Evolutionary conservation across 2,888 invertebrate genomes (phyloP), one percentile per base, ranked within the genome.

Genomic region (Leucophenga montana): DNA sequence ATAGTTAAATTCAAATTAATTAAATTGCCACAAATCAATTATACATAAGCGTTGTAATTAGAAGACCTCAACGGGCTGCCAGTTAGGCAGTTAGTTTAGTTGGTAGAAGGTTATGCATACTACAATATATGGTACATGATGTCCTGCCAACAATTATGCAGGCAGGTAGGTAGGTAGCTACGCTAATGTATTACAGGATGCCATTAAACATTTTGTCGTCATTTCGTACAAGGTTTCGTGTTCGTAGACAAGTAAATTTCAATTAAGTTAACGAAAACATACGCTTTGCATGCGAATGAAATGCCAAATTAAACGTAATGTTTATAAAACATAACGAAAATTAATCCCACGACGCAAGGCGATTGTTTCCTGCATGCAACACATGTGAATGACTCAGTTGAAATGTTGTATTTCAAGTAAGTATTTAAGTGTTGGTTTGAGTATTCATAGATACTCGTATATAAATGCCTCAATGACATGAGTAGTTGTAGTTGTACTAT

Each of bases 1-100:
- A 85, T 81, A 83, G 81, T 81, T 81, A 85, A 85, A 81, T 83
- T 85, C 85, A 82, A 81, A 81, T 81, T 81, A 81, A 85, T 85
- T 81, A 81, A 85, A 81, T 81, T 81, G 84, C 85, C 85, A 74
- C 81, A 81, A 85, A 85, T 81, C 81, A 81, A 81, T 81, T 81
- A 81, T 82, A 85, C 80, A 81, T 81, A 84, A 85, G 84, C 85
- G 80, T 62, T 77, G 85, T 85, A 81, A 81, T 81, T 81, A 81
- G 80, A 83, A 76, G 84, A 83, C 84, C 85, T 82, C 82, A 83
- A 71, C 68, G 46, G 33, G 59, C 27, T 22, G 56, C 13, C 27
- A 11, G 56, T 8, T 18, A 13, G 14, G 22, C 27, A 20, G 56
- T 11, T 14, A 9, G 54, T 16, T 20, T 9, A 33, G 11, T 39